A percentile compares a stretch with the other conserved stretches of the same genome.
These are phyloP conservation scores for Plumapathes pennacea DNA, from an alignment of 92 coral and sea anemone species.

Conservation along the genomic window DNA sequence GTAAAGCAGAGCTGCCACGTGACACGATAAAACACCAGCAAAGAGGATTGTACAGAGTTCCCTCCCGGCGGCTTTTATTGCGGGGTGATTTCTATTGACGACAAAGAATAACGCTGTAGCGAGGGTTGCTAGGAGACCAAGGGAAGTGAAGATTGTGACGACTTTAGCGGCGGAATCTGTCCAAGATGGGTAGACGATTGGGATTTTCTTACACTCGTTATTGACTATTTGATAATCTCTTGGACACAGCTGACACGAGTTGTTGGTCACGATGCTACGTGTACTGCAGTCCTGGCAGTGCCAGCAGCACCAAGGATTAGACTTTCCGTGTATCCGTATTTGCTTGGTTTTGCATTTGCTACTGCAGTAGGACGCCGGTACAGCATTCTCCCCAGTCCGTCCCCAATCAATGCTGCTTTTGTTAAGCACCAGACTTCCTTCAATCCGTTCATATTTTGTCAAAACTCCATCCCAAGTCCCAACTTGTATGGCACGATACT, in stretches of 20 bases:
- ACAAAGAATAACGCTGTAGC: background rate
- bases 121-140: conserved; percentile 6
- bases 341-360: conserved; percentile 8
- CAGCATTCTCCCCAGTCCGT: background rate
- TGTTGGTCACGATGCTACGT: conserved; percentile 19
- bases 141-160: background rate
- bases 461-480: conserved; percentile 43
- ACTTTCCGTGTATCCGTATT: background rate
- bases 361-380: conserved; percentile 33
- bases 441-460: no score
- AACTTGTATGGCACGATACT: conserved; percentile 8
- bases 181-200: no score
- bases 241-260: conserved; percentile 24
- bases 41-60: background rate
- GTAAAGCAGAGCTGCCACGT: conserved; percentile 9
- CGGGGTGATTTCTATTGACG: background rate
- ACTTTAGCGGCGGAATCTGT: no score
- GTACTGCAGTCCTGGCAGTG: conserved; percentile 9
- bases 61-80: conserved; percentile 11
- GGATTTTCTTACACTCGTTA: background rate
- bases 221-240: conserved; percentile 12
- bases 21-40: conserved; percentile 10
- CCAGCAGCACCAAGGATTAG: conserved; percentile 37
- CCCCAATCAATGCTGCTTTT: background rate
- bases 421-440: background rate